Conservation (phyloP, 2,797 vertebrate species). For the Todus mexicanus region DNA sequence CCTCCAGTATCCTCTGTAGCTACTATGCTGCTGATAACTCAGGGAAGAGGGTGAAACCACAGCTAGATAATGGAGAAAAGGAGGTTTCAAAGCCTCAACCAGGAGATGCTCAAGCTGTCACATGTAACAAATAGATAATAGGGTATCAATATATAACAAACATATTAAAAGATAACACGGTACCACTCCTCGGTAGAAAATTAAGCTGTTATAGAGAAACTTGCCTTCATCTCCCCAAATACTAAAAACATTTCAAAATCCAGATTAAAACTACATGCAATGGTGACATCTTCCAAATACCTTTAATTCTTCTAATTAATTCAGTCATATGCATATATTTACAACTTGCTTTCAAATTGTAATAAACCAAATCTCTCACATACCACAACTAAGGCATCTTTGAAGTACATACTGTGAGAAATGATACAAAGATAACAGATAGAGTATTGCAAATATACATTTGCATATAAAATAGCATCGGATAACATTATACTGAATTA, state of each 20-base stretch:
- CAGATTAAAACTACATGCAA: neutral
- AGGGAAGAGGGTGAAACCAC: neutral
- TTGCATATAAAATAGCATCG: conserved; percentile 32
- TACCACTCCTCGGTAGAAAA: neutral
- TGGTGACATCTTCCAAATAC: neutral
- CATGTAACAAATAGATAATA: neutral
- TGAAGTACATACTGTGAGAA: conserved; percentile 42
- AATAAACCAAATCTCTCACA: neutral
- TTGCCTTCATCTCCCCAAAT: neutral
- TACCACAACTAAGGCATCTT: conserved; percentile 17
- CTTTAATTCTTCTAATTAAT: neutral
- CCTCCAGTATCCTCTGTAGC: neutral
- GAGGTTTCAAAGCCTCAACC: neutral
- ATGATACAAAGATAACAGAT: conserved; percentile 9
- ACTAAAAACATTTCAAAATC: neutral
- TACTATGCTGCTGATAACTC: neutral
- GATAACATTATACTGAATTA: neutral
- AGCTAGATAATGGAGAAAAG: neutral
- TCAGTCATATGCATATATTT: neutral
- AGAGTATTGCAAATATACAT: neutral
- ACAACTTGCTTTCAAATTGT: neutral
- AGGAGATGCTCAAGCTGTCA: neutral
- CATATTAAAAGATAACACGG: neutral
- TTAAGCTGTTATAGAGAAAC: neutral
- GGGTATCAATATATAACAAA: neutral